These are phyloP conservation scores for Epirrhoe tristata DNA, from an alignment of 2,888 invertebrate genomes.

Conservation along the genomic window DNA sequence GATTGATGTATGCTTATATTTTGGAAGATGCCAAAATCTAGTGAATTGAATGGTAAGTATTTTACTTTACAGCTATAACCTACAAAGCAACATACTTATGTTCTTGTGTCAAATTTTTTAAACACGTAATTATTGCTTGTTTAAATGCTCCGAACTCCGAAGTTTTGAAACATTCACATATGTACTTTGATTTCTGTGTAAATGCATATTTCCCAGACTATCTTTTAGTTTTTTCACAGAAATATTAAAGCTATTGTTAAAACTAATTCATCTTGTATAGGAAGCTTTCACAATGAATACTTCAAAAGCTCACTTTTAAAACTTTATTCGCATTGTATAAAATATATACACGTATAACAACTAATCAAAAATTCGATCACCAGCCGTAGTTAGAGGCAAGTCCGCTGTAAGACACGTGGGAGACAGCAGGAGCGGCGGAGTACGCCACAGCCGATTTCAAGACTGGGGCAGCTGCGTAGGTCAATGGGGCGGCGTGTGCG, in stretches of 20 bases:
- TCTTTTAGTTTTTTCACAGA: too few species aligned
- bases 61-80: too few species aligned
- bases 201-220: too few species aligned
- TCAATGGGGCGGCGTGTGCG: conserved; percentile 53
- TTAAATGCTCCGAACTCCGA: too few species aligned
- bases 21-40: too few species aligned
- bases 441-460: conserved; percentile 77
- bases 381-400: conserved; percentile 87
- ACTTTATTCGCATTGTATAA: conserved; percentile 74
- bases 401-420: conserved; percentile 88
- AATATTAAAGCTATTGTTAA: background rate
- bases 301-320: conserved; percentile 46
- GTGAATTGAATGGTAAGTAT: too few species aligned
- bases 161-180: too few species aligned
- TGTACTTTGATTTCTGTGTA: too few species aligned
- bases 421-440: conserved; percentile 85
- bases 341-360: conserved; percentile 74
- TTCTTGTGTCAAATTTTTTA: too few species aligned
- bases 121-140: too few species aligned
- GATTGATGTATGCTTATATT: too few species aligned
- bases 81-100: too few species aligned
- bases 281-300: conserved; percentile 7
- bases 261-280: background rate
- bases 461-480: conserved; percentile 62
- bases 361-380: conserved; percentile 76